Percentiles rank a stretch among this genome's conserved stretches.
Conservation (phyloP, 2,113 vertebrate genomes). For the Dendrocopos noguchii region DNA sequence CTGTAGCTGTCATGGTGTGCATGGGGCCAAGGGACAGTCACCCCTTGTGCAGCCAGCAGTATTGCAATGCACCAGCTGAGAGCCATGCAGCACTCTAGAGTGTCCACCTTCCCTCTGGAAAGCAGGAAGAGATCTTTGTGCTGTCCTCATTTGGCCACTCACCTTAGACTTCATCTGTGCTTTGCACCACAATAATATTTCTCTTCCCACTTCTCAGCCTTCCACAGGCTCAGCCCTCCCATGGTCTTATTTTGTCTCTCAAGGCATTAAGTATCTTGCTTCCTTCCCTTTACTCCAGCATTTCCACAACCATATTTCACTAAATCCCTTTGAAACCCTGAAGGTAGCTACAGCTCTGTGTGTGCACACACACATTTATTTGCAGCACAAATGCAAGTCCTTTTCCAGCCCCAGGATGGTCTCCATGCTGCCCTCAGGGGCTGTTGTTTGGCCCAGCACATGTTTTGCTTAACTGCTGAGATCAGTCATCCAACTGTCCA, state of each 20-base stretch:
- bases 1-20: accelerated
- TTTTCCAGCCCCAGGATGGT: not conserved
- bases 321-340: not conserved
- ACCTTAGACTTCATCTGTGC: not conserved
- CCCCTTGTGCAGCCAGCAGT: accelerated
- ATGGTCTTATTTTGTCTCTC: not conserved
- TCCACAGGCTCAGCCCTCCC: not conserved
- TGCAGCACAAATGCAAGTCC: not conserved
- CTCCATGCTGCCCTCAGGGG: not conserved
- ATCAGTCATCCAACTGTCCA: slow-evolving; percentile 9
- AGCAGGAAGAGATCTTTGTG: not conserved
- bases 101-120: not conserved
- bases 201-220: not conserved
- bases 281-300: not conserved
- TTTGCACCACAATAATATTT: not conserved
- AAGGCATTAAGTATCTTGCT: not conserved
- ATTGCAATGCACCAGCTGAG: not conserved
- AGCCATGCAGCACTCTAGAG: accelerated
- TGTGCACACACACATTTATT: too few species aligned
- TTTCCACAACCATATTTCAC: not conserved
- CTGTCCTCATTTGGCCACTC: not conserved
- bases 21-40: not conserved
- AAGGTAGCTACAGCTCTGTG: not conserved
- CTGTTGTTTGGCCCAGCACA: not conserved
- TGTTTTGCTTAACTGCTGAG: slow-evolving; percentile 1